Conservation (phyloP, 2,797 vertebrate genomes). For the Menidia menidia region DNA sequence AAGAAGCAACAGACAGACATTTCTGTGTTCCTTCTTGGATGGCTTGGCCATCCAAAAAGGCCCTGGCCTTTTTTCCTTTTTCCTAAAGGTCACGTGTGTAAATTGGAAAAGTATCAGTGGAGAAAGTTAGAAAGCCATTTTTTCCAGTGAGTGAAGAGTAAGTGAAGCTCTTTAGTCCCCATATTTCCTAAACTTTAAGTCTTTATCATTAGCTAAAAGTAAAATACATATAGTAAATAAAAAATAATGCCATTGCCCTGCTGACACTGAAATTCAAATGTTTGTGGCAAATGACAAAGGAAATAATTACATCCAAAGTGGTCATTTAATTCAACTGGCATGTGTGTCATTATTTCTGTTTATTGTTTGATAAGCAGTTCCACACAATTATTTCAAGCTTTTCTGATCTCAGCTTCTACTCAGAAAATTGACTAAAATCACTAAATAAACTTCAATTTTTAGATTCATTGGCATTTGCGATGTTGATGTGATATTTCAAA, state of each 20-base stretch:
- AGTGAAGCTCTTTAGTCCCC: neutral
- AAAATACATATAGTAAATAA: neutral
- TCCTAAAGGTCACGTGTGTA: conserved; percentile 25
- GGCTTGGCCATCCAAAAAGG: neutral
- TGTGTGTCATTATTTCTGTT: neutral
- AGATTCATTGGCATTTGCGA: neutral
- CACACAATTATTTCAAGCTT: neutral
- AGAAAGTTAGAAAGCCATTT: neutral
- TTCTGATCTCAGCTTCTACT: neutral
- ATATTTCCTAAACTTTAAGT: neutral
- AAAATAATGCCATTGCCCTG: neutral
- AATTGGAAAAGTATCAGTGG: conserved; percentile 28
- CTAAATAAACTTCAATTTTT: no score
- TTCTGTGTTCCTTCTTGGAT: neutral
- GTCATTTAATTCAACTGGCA: neutral
- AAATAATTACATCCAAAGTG: neutral
- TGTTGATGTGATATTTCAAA: neutral
- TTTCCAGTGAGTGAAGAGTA: conserved; percentile 14
- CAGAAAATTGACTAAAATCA: no score
- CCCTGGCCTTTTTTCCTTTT: no score
- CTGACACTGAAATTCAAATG: neutral
- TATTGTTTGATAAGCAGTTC: neutral
- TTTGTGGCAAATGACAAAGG: no score
- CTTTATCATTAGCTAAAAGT: conserved; percentile 10
- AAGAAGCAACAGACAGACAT: conserved; percentile 18